Base-by-base conservation (phyloP, 1,140 invertebrate species). In the Temnothorax nylanderi region DNA sequence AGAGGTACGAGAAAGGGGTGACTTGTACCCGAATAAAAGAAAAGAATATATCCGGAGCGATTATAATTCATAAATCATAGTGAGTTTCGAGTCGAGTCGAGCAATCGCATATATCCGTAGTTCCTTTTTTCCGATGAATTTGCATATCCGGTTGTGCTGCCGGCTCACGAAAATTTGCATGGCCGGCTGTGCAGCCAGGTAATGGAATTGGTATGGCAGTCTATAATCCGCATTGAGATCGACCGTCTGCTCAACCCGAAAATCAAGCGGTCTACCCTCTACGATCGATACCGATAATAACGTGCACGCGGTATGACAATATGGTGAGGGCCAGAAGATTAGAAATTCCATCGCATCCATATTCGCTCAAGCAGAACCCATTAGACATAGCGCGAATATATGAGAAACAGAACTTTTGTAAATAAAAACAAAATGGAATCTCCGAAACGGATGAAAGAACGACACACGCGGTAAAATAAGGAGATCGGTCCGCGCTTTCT, bases 171-270 rank as follows among this genome's bases (percentile, higher is more conserved):
- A 84, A 84, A 84, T 84, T 84, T 84, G 80, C 80, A 84, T 84
- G 80, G 56, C 69, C 69, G 69, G 69, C 80, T 84, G 69, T 69
- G 54, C 80, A 60, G 69, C 54, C 54, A 60, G 69, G 54, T 56
- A 84, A 84, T 84, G 69, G 80, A 84, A 84, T 84, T 84, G 80
- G 80, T 75, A 75, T 60, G 80, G 80, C 80, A 84, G 80, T 84
- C 69, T 84, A 75, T 84, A 84, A 84, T 84, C 80, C 80, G 54
- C 69, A 84, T 84, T 84, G 69, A 84, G 80, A 84, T 75, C 80
- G 80, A 60, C 41, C 80, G 80, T 84, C 80, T 84, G 80, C 54
- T 84, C 69, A 60, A 84, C 69, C 69, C 56, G 80, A 84, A 84
- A 84, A 84, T 84, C 80, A 84, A 84, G 69, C 80, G 80, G 80